A percentile compares a stretch with the other conserved stretches of the same genome.
phyloP scores from a whole-genome alignment of 1,140 invertebrate genomes.

The Paralvinella palmiformis region DNA sequence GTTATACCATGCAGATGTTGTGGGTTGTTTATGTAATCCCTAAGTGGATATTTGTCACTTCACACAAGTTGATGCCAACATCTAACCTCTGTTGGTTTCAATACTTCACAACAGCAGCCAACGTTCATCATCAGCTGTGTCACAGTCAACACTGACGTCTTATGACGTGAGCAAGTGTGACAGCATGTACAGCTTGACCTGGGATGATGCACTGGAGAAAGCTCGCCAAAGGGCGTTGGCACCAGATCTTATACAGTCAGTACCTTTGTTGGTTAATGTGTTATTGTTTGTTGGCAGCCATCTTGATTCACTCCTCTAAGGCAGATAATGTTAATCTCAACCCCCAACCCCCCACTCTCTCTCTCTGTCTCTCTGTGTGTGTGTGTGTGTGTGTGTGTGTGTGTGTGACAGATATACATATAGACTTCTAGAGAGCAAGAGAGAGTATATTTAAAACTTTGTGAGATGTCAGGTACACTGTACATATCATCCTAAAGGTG shows the following conservation, averaged over 20 bases:
- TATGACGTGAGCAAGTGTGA: conserved; percentile 9
- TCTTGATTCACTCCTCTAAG: too few species aligned
- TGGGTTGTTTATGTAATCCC: background rate
- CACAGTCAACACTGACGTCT: background rate
- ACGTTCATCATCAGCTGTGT: background rate
- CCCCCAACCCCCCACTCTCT: too few species aligned
- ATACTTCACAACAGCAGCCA: conserved; percentile 48
- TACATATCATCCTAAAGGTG: too few species aligned
- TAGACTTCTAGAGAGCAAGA: too few species aligned
- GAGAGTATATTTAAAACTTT: too few species aligned
- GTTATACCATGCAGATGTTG: background rate
- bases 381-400: too few species aligned
- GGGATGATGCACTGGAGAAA: conserved; percentile 17
- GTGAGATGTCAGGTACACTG: too few species aligned
- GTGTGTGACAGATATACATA: too few species aligned
- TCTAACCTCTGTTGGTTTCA: background rate
- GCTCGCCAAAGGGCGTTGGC: conserved; percentile 52
- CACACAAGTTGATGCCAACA: background rate
- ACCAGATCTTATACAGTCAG: background rate
- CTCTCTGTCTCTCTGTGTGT: too few species aligned
- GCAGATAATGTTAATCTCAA: too few species aligned
- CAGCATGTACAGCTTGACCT: conserved; percentile 1
- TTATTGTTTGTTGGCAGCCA: too few species aligned
- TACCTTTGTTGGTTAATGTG: too few species aligned
- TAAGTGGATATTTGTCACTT: background rate